Evolutionary conservation across 1,140 invertebrate species (phyloP), one percentile per base, ranked within the genome.

Genomic region (Hestina assimilis): DNA sequence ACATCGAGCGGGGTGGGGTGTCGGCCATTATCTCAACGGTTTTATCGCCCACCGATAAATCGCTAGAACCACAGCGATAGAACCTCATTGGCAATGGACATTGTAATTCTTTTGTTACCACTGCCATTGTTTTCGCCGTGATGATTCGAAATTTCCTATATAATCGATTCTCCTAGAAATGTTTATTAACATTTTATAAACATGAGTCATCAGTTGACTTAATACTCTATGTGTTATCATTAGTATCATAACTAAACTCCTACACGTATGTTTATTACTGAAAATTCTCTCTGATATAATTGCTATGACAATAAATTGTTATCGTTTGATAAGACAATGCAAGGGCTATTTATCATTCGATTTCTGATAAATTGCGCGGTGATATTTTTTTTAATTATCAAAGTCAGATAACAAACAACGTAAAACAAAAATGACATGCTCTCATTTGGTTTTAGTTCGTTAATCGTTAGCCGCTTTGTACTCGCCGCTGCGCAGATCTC

Each of bases 21-120:
- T 67, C 58, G 68, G 65, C 70, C 69, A 79, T 79, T 82, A 82
- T 82, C 72, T 48, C 63, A 68, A 62, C 72, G 65, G 66, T 69
- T 69, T 54, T 59, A 82, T 84, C 81, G 73, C 75, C 69, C 69
- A 75, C 69, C 66, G 79, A 78, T 80, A 76, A 75, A 80, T 77
- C 74, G 73, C 69, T 75, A 45, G 23, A 26, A 43, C 31, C 29
- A 75, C 69, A 75, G 76, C 74, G 68, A 77, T 75, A 77, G 69
- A 73, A 67, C 67, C 72, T 71, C 78, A 82, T 86, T 86, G 80
- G 80, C 80, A 78, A 66, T 66, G 57, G 57, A 75, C 76, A 74
- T 80, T 82, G 74, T 83, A 80, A 82, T 86, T 83, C 83, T 79
- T 81, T 86, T 83, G 80, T 86, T 75, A 46, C 63, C 64, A 40